Percentiles rank a stretch among this genome's conserved stretches.
These are phyloP conservation scores for Actenoides lindsayi DNA, from an alignment of 2,113 vertebrate species.

Conservation along the genomic window DNA sequence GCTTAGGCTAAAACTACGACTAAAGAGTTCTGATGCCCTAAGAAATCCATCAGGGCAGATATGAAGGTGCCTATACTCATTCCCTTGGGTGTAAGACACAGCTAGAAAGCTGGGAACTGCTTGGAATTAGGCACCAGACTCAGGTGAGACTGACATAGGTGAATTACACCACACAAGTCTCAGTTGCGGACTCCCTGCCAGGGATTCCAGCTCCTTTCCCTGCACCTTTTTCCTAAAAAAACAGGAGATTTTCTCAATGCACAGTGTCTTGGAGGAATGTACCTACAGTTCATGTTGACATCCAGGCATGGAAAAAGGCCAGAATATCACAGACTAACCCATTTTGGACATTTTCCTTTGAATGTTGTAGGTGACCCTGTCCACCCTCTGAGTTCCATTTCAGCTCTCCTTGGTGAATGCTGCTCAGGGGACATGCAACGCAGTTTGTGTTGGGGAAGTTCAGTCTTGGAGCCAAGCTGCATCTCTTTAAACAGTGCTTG, in stretches of 20 bases:
- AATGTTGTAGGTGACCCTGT: too few species aligned
- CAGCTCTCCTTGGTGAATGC: rapidly evolving
- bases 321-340: not conserved
- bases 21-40: not conserved
- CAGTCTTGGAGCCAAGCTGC: not conserved
- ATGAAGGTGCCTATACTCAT: not conserved
- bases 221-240: not conserved
- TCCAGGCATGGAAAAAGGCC: not conserved
- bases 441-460: not conserved
- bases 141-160: too few species aligned
- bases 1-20: not conserved
- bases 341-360: not conserved
- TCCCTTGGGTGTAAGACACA: not conserved
- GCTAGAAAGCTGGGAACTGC: not conserved
- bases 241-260: not conserved
- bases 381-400: too few species aligned
- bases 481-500: rapidly evolving
- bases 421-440: not conserved
- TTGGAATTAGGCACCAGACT: not conserved
- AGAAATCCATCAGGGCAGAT: not conserved
- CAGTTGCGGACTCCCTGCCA: not conserved
- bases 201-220: not conserved
- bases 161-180: rapidly evolving
- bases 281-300: not conserved
- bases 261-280: not conserved